Conservation (phyloP, 1,140 invertebrate genomes). For the Plectrocnemia conspersa region DNA sequence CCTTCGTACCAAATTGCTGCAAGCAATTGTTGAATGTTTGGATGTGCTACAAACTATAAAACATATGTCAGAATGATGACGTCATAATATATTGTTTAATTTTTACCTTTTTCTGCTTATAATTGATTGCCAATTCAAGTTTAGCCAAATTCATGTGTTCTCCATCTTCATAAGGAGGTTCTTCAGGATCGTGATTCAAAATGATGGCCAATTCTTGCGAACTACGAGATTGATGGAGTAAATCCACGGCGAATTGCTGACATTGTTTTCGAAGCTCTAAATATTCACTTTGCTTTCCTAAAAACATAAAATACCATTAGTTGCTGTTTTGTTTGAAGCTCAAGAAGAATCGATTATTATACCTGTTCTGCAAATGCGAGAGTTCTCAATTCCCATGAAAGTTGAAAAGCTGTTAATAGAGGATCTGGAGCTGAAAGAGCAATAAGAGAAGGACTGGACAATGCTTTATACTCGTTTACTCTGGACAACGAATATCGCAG, state of each 20-base stretch:
- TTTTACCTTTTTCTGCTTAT: conserved; percentile 85
- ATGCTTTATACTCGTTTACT: conserved; percentile 86
- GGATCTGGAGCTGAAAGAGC: conserved; percentile 81
- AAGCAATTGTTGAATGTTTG: conserved; percentile 87
- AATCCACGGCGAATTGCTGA: conserved; percentile 86
- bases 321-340: too few relatives aligned
- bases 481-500: conserved; percentile 81
- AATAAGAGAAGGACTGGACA: conserved; percentile 87
- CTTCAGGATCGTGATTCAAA: conserved; percentile 76
- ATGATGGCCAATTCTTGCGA: conserved; percentile 89
- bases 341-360: too few relatives aligned
- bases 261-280: conserved; percentile 76
- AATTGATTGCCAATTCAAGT: conserved; percentile 82
- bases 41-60: conserved; percentile 83
- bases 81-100: not conserved
- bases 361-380: conserved; percentile 72
- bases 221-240: conserved; percentile 83
- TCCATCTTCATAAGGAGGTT: conserved; percentile 60
- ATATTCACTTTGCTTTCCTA: conserved; percentile 76
- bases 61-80: conserved; percentile 11
- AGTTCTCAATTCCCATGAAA: conserved; percentile 73
- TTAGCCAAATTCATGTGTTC: conserved; percentile 74
- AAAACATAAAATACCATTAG: conserved; percentile 2
- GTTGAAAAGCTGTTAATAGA: conserved; percentile 74
- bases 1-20: conserved; percentile 91